Evolutionary conservation across 2,113 vertebrate species (phyloP).

Genomic region (Acanthochromis polyacanthus): DNA sequence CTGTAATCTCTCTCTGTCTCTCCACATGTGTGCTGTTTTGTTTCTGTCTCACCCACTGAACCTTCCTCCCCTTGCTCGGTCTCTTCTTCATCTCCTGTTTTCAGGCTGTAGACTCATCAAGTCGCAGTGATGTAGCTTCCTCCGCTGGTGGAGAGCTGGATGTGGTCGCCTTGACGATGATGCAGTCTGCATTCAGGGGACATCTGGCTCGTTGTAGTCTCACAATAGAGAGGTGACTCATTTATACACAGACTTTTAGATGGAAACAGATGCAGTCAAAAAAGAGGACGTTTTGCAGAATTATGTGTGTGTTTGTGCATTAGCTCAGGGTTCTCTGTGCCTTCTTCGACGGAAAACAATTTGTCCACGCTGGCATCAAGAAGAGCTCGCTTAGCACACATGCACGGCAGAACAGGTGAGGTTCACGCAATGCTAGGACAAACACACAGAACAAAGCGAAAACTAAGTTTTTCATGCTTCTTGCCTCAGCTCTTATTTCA

Average conservation of each 20-base stretch:
- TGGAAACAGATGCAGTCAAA: neutral
- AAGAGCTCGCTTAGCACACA: conserved; percentile 8
- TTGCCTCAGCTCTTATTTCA: no score
- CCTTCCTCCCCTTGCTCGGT: neutral
- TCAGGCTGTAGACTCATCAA: conserved; percentile 69
- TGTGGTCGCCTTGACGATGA: conserved; percentile 76
- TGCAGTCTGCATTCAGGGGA: conserved; percentile 91
- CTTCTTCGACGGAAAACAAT: conserved; percentile 39
- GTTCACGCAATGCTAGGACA: neutral
- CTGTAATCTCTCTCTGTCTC: neutral
- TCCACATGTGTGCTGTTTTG: neutral
- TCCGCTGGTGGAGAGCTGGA: conserved; percentile 45
- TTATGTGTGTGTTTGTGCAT: conserved; percentile 25
- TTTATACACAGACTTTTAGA: neutral
- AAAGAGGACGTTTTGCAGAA: neutral
- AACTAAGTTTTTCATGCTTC: neutral
- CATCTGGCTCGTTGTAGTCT: conserved; percentile 83
- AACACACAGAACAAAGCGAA: neutral
- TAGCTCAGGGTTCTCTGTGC: conserved; percentile 47
- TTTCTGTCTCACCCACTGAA: neutral
- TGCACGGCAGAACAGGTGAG: conserved; percentile 56
- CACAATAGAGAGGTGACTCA: conserved; percentile 81
- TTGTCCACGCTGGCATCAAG: conserved; percentile 7
- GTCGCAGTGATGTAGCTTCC: conserved; percentile 31
- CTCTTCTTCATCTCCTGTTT: conserved; percentile 4